Evolutionary conservation across 1,140 invertebrate genomes (phyloP).

Genomic region (Bombus soroeensis): DNA sequence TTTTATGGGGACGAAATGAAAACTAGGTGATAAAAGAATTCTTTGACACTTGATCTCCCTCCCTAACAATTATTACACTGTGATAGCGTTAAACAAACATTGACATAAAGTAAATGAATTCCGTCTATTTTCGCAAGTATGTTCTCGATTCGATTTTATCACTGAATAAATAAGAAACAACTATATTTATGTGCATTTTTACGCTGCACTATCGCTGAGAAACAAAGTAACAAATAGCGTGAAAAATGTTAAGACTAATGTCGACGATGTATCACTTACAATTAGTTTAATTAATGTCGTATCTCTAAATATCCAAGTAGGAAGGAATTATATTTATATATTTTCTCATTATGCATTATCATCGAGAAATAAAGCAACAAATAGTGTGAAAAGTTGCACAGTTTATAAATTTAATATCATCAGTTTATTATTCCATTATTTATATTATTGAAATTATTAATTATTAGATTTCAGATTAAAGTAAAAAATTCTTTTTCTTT

Average conservation of each 20-base stretch:
- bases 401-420: background rate
- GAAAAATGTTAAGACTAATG: background rate
- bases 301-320: background rate
- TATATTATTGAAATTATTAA: background rate
- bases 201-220: background rate
- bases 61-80: background rate
- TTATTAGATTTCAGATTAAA: background rate
- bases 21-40: background rate
- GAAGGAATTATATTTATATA: background rate
- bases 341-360: background rate
- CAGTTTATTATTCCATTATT: background rate
- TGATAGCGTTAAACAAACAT: background rate
- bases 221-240: background rate
- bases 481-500: background rate
- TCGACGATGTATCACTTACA: background rate
- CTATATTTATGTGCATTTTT: background rate
- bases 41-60: background rate
- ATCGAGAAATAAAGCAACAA: background rate
- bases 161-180: background rate
- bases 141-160: background rate
- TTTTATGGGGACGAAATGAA: background rate
- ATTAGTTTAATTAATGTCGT: no score
- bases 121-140: background rate
- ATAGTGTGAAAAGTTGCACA: background rate
- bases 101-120: background rate